phyloP scores from a whole-genome alignment of 2,888 invertebrate genomes.

The Heliconius ethilla region DNA sequence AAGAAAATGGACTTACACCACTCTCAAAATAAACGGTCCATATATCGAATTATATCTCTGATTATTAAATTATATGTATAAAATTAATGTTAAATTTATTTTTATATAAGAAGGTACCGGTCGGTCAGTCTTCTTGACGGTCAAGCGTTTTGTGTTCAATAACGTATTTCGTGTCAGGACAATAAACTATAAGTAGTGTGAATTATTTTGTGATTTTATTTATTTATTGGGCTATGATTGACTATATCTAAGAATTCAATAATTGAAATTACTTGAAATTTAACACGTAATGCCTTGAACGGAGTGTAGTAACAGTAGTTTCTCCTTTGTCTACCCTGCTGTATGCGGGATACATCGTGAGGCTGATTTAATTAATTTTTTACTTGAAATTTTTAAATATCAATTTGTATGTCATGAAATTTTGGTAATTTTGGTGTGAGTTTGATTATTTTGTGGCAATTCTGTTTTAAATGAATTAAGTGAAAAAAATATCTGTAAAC shows the following conservation, averaged over 20 bases:
- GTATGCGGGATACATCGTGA: too few relatives aligned
- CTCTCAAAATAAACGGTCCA: too few relatives aligned
- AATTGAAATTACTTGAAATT: not conserved
- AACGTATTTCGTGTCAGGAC: slow-evolving; percentile 56
- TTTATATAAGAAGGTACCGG: not conserved
- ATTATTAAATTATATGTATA: too few relatives aligned
- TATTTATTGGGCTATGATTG: slow-evolving; percentile 40
- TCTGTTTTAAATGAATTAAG: not conserved
- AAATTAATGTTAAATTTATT: not conserved
- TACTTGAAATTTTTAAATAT: too few relatives aligned
- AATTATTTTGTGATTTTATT: slow-evolving; percentile 44
- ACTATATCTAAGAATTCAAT: not conserved
- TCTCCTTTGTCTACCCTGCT: too few relatives aligned
- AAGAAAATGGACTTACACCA: too few relatives aligned
- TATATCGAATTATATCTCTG: too few relatives aligned
- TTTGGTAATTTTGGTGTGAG: too few relatives aligned
- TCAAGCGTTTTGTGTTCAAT: slow-evolving; percentile 58
- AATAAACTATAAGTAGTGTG: slow-evolving; percentile 44
- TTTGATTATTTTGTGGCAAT: not conserved
- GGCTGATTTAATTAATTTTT: too few relatives aligned
- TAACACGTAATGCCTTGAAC: not conserved
- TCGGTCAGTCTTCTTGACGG: slow-evolving; percentile 42
- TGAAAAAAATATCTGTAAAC: not conserved
- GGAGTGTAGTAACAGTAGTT: too few relatives aligned
- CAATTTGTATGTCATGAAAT: not conserved